Base-by-base conservation (phyloP, 2,797 vertebrate species). In the Helostoma temminkii region DNA sequence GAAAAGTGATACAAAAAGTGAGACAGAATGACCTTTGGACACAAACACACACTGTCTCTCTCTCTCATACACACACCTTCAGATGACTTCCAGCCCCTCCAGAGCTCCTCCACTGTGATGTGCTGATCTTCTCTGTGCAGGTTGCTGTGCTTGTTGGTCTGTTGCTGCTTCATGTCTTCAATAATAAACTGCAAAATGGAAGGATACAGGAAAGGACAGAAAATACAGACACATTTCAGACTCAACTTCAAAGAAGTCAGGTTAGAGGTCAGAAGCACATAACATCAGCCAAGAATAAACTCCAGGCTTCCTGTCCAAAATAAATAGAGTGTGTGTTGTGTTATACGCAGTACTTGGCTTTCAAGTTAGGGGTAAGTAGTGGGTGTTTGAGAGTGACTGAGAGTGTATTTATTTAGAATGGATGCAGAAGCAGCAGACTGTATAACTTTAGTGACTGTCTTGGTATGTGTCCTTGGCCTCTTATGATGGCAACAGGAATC, bases 101-200 rank as follows among this genome's bases (percentile, higher is more conserved):
- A 99, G 45, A 99, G 92, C 88, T 99, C 98, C 85, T 98, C 97
- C 67, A 99, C 90, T 6, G 98, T 99, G 81, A 99, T 99, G 82
- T 99, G 97, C 65, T 99, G 98, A 81, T 99, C 98, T 90, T 99
- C 97, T 84, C 96, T 93, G 87, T 99, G 98, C 55, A 99, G 88
- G 74, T 97, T 94, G 83, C 91, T 98, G 68, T 98, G 97, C 78
- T 99, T 99, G 90, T 98, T 96, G 46, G 97, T 93, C 86, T 94
- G 94, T 28, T 95, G 93, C 73, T 97, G 96, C 73, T 99, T 96
- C 97, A 99, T 98, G 89, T 98, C 98, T 92, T 99, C 96, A 84
- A 96, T 97, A 37, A 99, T 96, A 88, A 99, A 99, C 97, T 98
- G 80, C 24, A 21, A 28, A 22, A 57, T 1, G 52, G 47, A 58